These are phyloP conservation scores for Brachionus koreanus DNA, from an alignment of 1,140 invertebrate genomes.

Conservation along the genomic window DNA sequence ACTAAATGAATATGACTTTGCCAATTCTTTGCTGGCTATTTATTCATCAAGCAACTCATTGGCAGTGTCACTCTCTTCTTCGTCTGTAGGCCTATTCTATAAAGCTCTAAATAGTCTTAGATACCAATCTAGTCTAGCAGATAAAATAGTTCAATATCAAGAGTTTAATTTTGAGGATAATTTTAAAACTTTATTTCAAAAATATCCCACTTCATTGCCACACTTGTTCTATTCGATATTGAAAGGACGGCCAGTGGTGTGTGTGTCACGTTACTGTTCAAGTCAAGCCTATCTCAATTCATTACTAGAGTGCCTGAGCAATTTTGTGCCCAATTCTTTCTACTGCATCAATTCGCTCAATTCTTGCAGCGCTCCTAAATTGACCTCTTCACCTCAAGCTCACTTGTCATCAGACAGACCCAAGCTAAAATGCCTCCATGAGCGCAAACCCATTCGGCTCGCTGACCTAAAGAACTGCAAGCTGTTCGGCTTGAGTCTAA, in stretches of 20 bases:
- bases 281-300: not conserved
- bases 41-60: not conserved
- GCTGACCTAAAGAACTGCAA: conserved; percentile 25
- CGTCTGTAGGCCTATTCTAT: not conserved
- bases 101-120: not conserved
- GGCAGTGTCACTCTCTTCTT: not conserved
- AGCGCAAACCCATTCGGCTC: conserved; percentile 20
- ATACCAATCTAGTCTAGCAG: conserved; percentile 2
- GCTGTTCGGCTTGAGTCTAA: conserved; percentile 19
- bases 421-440: conserved; percentile 14
- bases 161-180: conserved; percentile 42
- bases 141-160: conserved; percentile 29
- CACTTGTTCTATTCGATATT: conserved; percentile 35
- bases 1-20: conserved; percentile 44
- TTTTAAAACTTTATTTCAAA: not conserved
- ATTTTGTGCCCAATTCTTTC: conserved; percentile 44
- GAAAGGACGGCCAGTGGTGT: conserved; percentile 31
- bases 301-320: not conserved
- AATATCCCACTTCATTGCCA: not conserved
- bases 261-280: conserved; percentile 1
- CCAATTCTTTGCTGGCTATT: conserved; percentile 15
- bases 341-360: not conserved
- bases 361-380: not conserved
- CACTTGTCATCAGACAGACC: not conserved
- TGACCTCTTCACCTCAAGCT: conserved; percentile 1